These are phyloP conservation scores for Dynastes grantii DNA, from an alignment of 2,888 invertebrate species.

Conservation along the genomic window DNA sequence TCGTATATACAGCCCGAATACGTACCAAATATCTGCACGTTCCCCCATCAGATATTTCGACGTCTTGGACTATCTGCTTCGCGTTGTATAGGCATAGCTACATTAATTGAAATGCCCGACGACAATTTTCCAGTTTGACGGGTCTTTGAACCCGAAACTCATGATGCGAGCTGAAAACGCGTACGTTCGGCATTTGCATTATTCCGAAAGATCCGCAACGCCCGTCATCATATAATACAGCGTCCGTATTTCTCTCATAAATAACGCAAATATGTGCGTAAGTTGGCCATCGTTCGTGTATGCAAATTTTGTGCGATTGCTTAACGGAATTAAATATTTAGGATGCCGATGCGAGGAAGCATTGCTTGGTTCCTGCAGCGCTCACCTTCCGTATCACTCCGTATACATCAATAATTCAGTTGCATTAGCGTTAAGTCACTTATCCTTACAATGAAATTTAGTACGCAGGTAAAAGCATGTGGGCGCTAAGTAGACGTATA, in stretches of 20 bases:
- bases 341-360: neutral
- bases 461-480: neutral
- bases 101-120: slow-evolving; percentile 39
- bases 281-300: slow-evolving; percentile 29
- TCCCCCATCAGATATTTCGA: neutral
- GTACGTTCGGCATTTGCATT: slow-evolving; percentile 28
- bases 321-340: slow-evolving; percentile 41
- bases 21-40: slow-evolving; percentile 29
- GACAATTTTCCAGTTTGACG: slow-evolving; percentile 40
- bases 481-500: slow-evolving; percentile 11
- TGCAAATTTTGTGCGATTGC: slow-evolving; percentile 36
- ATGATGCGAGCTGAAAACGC: slow-evolving; percentile 36
- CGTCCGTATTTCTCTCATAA: slow-evolving; percentile 19
- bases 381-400: slow-evolving; percentile 36
- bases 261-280: slow-evolving; percentile 46
- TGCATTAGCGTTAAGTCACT: slow-evolving; percentile 24
- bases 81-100: slow-evolving; percentile 3
- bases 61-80: neutral
- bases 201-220: slow-evolving; percentile 1
- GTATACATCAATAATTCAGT: slow-evolving; percentile 45
- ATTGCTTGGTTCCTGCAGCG: neutral
- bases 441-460: slow-evolving; percentile 23
- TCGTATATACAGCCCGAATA: slow-evolving; percentile 15
- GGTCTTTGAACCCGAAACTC: slow-evolving; percentile 36
- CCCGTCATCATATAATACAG: neutral